Evolutionary conservation across 2,113 vertebrate species (phyloP).

Genomic region (Cichladusa arquata): DNA sequence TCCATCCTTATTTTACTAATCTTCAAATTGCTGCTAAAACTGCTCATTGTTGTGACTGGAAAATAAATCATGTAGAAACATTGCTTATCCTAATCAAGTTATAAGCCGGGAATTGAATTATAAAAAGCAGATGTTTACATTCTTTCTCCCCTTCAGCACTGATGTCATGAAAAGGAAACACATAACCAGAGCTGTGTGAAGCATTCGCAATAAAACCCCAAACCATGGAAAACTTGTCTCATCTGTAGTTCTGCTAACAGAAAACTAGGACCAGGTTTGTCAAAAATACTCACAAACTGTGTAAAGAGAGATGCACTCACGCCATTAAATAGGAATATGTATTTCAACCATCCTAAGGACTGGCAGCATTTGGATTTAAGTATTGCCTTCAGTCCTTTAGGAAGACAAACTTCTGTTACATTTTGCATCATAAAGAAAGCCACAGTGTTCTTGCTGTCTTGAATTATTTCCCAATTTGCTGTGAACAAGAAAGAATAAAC

Average conservation of each 20-base stretch:
- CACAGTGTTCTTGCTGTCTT: neutral
- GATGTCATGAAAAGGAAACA: constrained; percentile 71
- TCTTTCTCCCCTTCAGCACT: constrained; percentile 68
- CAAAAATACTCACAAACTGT: neutral
- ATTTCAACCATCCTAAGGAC: neutral
- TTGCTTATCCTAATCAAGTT: constrained; percentile 74
- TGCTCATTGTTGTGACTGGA: constrained; percentile 47
- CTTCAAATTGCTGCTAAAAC: constrained; percentile 59
- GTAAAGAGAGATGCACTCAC: neutral
- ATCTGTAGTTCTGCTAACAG: constrained; percentile 13
- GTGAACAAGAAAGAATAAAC: neutral
- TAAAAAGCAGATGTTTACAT: constrained; percentile 82
- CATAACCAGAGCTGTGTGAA: constrained; percentile 49
- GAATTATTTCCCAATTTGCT: neutral
- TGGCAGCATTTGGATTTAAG: neutral
- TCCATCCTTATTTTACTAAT: constrained; percentile 20
- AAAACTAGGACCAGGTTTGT: constrained; percentile 43
- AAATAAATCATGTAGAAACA: constrained; percentile 74
- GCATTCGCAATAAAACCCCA: constrained; percentile 49
- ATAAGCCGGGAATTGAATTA: constrained; percentile 71
- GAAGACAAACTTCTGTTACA: neutral
- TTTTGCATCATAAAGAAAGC: neutral
- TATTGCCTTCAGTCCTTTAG: neutral
- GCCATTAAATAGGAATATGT: neutral
- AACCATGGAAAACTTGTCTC: constrained; percentile 57